Evolutionary conservation across 2,888 invertebrate species (phyloP).

Genomic region (Hedychridium roseum): DNA sequence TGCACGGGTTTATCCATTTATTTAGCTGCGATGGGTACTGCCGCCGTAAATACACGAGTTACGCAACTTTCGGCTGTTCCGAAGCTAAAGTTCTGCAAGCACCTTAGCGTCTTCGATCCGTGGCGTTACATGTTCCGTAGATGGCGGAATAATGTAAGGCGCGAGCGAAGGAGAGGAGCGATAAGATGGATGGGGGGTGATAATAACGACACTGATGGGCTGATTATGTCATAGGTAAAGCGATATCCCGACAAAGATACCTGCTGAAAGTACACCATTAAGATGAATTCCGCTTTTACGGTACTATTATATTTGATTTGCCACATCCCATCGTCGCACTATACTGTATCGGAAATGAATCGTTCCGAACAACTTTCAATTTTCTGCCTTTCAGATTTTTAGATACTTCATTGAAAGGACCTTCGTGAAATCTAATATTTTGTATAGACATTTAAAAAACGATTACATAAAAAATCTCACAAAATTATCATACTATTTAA

Average conservation of each 20-base stretch:
- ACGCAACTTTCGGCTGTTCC: neutral
- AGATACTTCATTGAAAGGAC: neutral
- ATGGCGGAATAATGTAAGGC: slow-evolving; percentile 16
- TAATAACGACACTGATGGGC: slow-evolving; percentile 18
- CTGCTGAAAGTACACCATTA: slow-evolving; percentile 10
- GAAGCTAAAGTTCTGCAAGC: slow-evolving; percentile 4
- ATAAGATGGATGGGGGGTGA: slow-evolving; percentile 4
- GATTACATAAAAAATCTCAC: too few relatives aligned
- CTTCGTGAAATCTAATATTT: too few relatives aligned
- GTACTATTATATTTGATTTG: slow-evolving; percentile 2
- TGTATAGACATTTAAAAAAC: too few relatives aligned
- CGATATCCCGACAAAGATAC: slow-evolving; percentile 6
- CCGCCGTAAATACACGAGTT: neutral
- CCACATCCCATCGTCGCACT: slow-evolving; percentile 3
- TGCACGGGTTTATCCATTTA: neutral
- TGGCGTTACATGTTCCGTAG: slow-evolving; percentile 7
- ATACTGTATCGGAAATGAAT: slow-evolving; percentile 10
- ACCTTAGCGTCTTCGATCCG: slow-evolving; percentile 9
- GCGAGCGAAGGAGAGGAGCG: neutral
- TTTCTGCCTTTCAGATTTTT: neutral
- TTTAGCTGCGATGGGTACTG: neutral
- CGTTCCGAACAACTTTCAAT: neutral
- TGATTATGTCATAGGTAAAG: slow-evolving; percentile 14
- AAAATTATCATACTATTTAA: too few relatives aligned
- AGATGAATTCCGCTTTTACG: slow-evolving; percentile 18